phyloP scores from a whole-genome alignment of 2,797 vertebrate genomes.

The Poecilia gillii region DNA sequence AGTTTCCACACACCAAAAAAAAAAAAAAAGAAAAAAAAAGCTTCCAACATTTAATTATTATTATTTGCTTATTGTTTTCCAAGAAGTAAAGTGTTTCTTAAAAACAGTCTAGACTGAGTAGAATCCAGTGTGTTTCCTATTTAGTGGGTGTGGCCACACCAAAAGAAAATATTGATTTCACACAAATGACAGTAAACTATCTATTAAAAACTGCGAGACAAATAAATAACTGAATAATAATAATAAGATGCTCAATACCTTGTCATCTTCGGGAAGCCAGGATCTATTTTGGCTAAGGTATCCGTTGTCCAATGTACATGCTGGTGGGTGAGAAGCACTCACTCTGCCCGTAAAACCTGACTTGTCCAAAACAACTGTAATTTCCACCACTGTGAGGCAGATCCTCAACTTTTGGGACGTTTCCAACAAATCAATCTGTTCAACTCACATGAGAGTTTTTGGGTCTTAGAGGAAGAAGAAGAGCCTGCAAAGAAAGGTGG shows the following conservation, averaged over 20 bases:
- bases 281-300: conserved; percentile 79
- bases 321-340: conserved; percentile 76
- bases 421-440: conserved; percentile 44
- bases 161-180: background rate
- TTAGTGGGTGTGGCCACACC: conserved; percentile 17
- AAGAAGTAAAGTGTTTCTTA: background rate
- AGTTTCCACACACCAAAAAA: background rate
- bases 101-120: conserved; percentile 1
- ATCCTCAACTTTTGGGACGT: conserved; percentile 44
- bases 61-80: background rate
- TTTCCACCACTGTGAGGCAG: conserved; percentile 42
- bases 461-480: conserved; percentile 37
- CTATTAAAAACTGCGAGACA: background rate
- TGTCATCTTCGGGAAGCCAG: conserved; percentile 86
- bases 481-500: conserved; percentile 69
- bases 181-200: background rate
- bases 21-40: background rate
- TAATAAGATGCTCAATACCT: conserved; percentile 65
- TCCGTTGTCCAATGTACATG: conserved; percentile 83
- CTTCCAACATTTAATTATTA: background rate
- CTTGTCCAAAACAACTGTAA: conserved; percentile 40
- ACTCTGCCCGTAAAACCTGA: conserved; percentile 71
- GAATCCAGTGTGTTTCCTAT: background rate
- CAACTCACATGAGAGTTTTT: conserved; percentile 60
- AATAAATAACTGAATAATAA: background rate